Evolutionary conservation across 2,113 vertebrate species (phyloP).

Genomic region (Anser cygnoides): DNA sequence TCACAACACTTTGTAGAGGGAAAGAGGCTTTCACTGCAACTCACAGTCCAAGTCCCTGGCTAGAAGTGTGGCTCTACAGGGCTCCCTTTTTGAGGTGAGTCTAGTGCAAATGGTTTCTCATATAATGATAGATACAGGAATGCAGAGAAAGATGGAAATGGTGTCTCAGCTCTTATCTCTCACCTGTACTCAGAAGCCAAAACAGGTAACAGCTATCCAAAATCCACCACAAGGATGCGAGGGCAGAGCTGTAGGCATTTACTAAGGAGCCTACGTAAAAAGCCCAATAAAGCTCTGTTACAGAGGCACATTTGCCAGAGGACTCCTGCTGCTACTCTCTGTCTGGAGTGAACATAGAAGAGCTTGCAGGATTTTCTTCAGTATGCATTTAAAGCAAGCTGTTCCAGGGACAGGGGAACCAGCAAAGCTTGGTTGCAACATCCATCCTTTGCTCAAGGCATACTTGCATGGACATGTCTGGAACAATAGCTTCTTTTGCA

Average conservation of each 20-base stretch:
- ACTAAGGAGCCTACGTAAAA: background rate
- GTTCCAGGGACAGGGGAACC: background rate
- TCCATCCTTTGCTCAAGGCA: background rate
- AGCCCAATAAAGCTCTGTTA: background rate
- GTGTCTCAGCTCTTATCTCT: background rate
- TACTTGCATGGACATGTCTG: background rate
- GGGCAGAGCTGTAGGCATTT: background rate
- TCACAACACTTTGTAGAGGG: background rate
- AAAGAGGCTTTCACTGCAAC: background rate
- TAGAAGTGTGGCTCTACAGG: background rate
- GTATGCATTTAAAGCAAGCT: background rate
- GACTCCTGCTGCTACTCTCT: background rate
- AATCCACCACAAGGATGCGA: background rate
- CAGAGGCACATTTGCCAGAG: background rate
- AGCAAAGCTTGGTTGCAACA: background rate
- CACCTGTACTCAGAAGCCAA: background rate
- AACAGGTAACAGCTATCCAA: background rate
- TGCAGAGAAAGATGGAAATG: background rate
- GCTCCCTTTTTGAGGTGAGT: background rate
- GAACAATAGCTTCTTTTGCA: background rate
- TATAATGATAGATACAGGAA: background rate
- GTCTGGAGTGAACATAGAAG: background rate
- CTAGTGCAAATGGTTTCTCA: background rate
- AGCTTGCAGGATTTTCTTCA: background rate
- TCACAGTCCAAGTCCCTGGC: background rate